Percentiles rank a stretch among this genome's conserved stretches.
Conservation (phyloP, 2,797 vertebrate species). For the Malurus splendens region DNA sequence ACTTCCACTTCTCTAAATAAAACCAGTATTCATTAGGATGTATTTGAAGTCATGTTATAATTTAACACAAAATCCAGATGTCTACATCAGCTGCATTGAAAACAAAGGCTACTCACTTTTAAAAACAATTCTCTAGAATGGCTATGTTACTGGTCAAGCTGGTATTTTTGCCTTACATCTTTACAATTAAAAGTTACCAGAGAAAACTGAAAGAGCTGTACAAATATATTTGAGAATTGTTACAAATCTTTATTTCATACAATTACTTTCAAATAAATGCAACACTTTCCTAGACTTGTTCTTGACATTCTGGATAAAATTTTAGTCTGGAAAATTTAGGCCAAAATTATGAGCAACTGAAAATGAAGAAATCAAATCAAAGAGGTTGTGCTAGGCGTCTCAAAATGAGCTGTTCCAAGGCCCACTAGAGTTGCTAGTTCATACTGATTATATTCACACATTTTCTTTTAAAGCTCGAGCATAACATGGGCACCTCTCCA, state of each 20-base stretch:
- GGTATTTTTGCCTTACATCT: neutral
- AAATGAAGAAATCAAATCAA: neutral
- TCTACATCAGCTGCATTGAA: neutral
- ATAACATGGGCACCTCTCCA: neutral
- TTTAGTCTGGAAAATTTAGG: neutral
- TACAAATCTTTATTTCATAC: neutral
- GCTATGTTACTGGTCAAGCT: neutral
- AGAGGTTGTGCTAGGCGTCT: neutral
- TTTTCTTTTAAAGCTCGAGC: neutral
- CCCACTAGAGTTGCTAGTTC: neutral
- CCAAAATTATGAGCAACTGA: neutral
- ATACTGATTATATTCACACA: neutral
- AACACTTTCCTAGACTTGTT: neutral
- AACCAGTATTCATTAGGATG: neutral
- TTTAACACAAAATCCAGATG: neutral
- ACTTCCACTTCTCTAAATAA: neutral
- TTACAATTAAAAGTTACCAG: neutral
- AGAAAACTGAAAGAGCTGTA: neutral
- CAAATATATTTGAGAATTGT: neutral
- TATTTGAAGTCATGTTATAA: neutral
- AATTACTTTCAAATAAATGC: neutral
- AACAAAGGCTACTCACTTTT: neutral
- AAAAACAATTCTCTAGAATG: neutral
- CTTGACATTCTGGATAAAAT: neutral
- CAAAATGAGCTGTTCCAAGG: neutral